Evolutionary conservation across 2,113 vertebrate genomes (phyloP), one percentile per base, ranked within the genome.

Genomic region (Cyprinodon variegatus): DNA sequence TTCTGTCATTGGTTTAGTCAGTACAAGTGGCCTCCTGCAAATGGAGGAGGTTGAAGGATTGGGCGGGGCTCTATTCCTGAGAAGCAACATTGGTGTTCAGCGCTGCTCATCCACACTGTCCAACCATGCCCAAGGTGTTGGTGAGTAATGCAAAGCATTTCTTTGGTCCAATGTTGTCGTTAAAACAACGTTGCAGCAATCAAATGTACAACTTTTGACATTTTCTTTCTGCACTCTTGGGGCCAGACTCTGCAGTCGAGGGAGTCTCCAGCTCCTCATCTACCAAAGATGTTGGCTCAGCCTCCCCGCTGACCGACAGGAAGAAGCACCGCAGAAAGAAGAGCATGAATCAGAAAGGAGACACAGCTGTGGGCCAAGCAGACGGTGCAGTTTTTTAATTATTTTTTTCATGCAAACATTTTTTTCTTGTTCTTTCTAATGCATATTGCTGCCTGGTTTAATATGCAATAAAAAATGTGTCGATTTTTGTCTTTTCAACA

Each of bases 321-420:
- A 98, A 97, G 93, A 98, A 98, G 81, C 96, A 97, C 86, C 91
- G 95, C 7, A 90, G 96, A 83, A 98, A 98, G 95, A 98, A 98
- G 83, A 89, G 96, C 91, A 90, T 83, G 64, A 97, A 96, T 1
- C 96, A 95, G 0, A 97, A 97, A 92, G 96, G 96, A 0, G 97
- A 98, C 71, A 79, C 96, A 14, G 90, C 95, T 0, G 69, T 92
- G 0, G 96, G 96, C 17, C 96, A 97, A 90, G 96, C 96, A 0
- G 97, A 98, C 89, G 96, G 96, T 98, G 91, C 46, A 59, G 62
- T 11, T 92, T 93, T 14, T n/a, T 79, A 20, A 29, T 2, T 43
- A 4, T 0, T 9, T n/a, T 43, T 65, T 65, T 40, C 11, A 29
- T 29, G 29, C 12, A 11, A 64, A 0, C 3, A 11, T 20, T 36